Base-by-base conservation (phyloP, 2,888 invertebrate species). In the Dendrolimus houi region DNA sequence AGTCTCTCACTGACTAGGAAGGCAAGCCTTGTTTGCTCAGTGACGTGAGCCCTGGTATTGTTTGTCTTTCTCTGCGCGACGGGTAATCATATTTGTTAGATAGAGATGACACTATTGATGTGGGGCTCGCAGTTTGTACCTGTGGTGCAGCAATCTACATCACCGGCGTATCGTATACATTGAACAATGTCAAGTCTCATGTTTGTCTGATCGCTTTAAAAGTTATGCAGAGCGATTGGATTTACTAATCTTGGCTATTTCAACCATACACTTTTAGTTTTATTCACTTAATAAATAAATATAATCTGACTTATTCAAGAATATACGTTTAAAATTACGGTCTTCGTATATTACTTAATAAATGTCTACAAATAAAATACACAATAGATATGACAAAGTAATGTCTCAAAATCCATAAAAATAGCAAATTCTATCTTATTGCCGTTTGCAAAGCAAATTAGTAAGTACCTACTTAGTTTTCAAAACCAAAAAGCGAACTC, bases 111-210 rank as follows among this genome's bases (percentile, higher is more conserved):
- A 64, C 60, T 74, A 77, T 56, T 54, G 41, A 9, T 58, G 59
- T 67, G 67, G 63, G 64, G 62, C 55, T 62, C 72, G 70, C 64
- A 64, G 65, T 65, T 69, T 69, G 66, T 83, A 87, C 83, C 83
- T 86, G 85, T 76, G 74, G 77, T 86, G 87, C 85, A 85, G 85
- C 86, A 88, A 89, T 87, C 88, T 87, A 87, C 83, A 85, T 85
- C 85, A 79, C 70, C 77, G 81, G 79, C 80, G 76, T 78, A 77
- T 79, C 76, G 77, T 81, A 70, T 70, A 72, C 71, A 71, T 70
- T 75, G 65, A 77, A 86, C 84, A 87, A 85, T 82, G 84, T 86
- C 84, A 82, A 77, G 77, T 79, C 76, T 76, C 71, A 67, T 79
- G 79, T 80, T 79, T 80, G 81, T 75, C 66, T 75, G 70, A 72